phyloP scores from a whole-genome alignment of 2,113 vertebrate species.

The Otolemur garnettii region DNA sequence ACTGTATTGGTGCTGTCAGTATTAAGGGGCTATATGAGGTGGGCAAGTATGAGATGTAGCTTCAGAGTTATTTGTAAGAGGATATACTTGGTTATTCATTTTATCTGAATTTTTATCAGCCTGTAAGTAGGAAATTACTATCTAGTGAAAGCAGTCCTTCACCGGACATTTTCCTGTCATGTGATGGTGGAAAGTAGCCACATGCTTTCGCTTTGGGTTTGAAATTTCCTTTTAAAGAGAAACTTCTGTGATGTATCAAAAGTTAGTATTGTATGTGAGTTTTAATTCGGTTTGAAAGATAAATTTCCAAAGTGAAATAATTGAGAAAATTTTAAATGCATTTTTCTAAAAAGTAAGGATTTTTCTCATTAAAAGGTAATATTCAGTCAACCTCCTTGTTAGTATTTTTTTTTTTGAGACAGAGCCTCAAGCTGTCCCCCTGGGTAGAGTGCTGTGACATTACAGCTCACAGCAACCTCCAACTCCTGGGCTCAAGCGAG shows the following conservation, averaged over 20 bases:
- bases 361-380: slow-evolving; percentile 21
- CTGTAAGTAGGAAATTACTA: slow-evolving; percentile 7
- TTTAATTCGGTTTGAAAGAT: slow-evolving; percentile 22
- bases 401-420: no score
- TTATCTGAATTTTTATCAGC: not conserved
- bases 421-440: no score
- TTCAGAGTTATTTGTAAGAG: not conserved
- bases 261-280: not conserved
- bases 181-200: slow-evolving; percentile 58
- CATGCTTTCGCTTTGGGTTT: not conserved
- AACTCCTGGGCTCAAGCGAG: no score
- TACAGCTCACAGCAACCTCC: no score
- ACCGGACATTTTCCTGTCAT: slow-evolving; percentile 30
- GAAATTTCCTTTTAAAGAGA: slow-evolving; percentile 58
- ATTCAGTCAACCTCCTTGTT: not conserved
- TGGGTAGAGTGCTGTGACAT: no score
- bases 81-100: not conserved
- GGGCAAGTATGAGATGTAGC: not conserved
- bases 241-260: not conserved
- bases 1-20: not conserved
- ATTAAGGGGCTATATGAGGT: not conserved
- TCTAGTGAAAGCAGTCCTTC: slow-evolving; percentile 47
- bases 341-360: slow-evolving; percentile 6
- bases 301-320: slow-evolving; percentile 56
- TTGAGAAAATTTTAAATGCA: not conserved